These are phyloP conservation scores for Sinocyclocheilus rhinocerous DNA, from an alignment of 2,113 vertebrate species.

Conservation along the genomic window DNA sequence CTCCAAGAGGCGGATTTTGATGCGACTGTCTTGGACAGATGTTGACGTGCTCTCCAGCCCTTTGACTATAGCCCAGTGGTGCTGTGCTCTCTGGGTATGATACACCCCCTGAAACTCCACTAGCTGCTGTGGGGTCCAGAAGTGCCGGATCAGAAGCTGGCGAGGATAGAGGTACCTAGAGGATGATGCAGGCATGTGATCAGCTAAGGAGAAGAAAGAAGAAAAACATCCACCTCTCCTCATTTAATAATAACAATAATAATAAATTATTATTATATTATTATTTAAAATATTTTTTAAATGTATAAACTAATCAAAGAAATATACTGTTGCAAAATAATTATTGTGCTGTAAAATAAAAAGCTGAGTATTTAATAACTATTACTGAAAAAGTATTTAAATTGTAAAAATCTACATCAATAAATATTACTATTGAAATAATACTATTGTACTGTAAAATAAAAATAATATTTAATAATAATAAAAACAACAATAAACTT, in stretches of 20 bases:
- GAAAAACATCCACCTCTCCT: no score
- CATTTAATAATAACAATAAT: no score
- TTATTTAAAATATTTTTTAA: not conserved
- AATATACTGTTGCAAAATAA: no score
- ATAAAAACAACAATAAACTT: no score
- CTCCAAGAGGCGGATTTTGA: conserved; percentile 71
- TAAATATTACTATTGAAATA: no score
- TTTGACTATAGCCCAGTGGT: conserved; percentile 71
- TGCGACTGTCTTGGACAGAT: conserved; percentile 65
- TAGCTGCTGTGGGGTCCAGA: conserved; percentile 87
- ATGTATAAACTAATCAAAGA: not conserved
- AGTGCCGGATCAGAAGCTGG: conserved; percentile 87
- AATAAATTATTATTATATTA: no score
- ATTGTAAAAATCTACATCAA: not conserved
- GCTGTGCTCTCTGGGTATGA: conserved; percentile 70
- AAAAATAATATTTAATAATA: no score
- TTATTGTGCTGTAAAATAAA: no score
- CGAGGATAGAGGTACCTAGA: conserved; percentile 91
- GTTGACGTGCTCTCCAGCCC: conserved; percentile 63
- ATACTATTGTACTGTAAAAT: no score
- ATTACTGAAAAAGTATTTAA: no score
- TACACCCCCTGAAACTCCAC: conserved; percentile 81
- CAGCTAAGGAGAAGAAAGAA: no score
- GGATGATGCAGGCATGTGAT: not conserved
- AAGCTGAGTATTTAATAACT: no score